phyloP scores from a whole-genome alignment of 2,113 vertebrate genomes.

The Proteles cristata region DNA sequence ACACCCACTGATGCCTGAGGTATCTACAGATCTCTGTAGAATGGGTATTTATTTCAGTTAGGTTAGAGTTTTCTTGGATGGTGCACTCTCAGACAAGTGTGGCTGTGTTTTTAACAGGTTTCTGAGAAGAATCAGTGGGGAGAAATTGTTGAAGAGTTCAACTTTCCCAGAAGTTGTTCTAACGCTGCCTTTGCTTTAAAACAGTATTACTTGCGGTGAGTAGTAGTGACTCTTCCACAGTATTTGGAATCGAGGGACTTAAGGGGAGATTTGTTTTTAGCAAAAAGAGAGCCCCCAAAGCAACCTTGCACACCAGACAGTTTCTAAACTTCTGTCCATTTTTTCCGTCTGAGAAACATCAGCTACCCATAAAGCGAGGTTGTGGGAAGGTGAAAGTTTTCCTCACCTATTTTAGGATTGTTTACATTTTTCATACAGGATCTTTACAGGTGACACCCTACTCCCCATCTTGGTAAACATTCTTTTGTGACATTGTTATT shows the following conservation, averaged over 20 bases:
- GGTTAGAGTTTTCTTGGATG: slow-evolving; percentile 71
- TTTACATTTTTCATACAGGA: slow-evolving; percentile 81
- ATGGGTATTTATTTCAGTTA: slow-evolving; percentile 81
- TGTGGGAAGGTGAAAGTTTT: slow-evolving; percentile 45
- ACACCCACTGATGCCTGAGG: slow-evolving; percentile 23
- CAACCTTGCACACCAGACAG: slow-evolving; percentile 47
- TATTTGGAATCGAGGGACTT: slow-evolving; percentile 77
- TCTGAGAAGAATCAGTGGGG: slow-evolving; percentile 99
- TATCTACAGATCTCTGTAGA: slow-evolving; percentile 64
- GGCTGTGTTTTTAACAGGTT: slow-evolving; percentile 91
- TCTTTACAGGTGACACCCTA: slow-evolving; percentile 73
- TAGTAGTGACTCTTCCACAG: slow-evolving; percentile 83
- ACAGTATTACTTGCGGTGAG: slow-evolving; percentile 99
- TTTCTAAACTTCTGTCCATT: slow-evolving; percentile 53
- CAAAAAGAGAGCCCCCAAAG: slow-evolving; percentile 31
- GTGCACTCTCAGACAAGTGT: slow-evolving; percentile 82
- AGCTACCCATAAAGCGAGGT: not conserved
- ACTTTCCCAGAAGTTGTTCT: slow-evolving; percentile 98
- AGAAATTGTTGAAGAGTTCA: slow-evolving; percentile 98
- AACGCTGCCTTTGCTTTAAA: slow-evolving; percentile 99
- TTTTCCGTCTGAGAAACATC: slow-evolving; percentile 36
- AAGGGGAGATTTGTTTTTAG: slow-evolving; percentile 66
- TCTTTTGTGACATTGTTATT: slow-evolving; percentile 84
- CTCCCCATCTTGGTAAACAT: slow-evolving; percentile 75
- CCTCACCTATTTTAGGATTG: slow-evolving; percentile 58